Base-by-base conservation (phyloP, 2,888 invertebrate genomes). In the Chironomus tentans region DNA sequence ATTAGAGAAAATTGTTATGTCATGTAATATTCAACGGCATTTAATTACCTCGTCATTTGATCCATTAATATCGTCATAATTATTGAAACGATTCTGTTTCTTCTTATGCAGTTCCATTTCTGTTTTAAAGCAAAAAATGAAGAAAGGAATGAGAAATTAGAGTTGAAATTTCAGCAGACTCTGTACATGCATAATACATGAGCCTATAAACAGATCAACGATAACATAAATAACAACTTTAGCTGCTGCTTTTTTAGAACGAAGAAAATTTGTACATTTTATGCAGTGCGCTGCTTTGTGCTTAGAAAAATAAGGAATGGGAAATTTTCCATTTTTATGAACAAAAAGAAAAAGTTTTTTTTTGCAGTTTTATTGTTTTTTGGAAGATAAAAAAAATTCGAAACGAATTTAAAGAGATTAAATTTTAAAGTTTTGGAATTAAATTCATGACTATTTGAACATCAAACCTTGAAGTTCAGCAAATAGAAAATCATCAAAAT, bases 131-230 rank as follows among this genome's bases (percentile, higher is more conserved):
- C 61, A 15, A 38, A 73, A 12, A 18, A 47, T 65, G 10, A 69
- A 38, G 10, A 38, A 38, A 38, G 38, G 38, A 38, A 38, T 38
- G 38, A 38, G 10, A 38, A 38, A 38, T 38, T 38, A 38, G 38
- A 38, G 38, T 38, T 38, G 38, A 38, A 38, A 38, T 38, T 38
- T 38, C 38, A 38, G 18, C 50, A 68, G 56, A 76, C 56, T 24
- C 15, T 7, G 38, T 21, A 38, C 50, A 69, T 69, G 38, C 48
- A 68, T 69, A 56, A 69, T 68, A 38, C 69, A 76, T 76, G 76
- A 76, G 76, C 69, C 76, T 76, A 68, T 68, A 48, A 76, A 76
- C 15, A 76, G 76, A 76, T 76, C 76, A 76, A 69, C 76, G 76
- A 76, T 68, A 76, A 69, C 69, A 76, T 38, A 76, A 68, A 68